Conservation (phyloP, 2,888 invertebrate species). For the Anoplius nigerrimus region DNA sequence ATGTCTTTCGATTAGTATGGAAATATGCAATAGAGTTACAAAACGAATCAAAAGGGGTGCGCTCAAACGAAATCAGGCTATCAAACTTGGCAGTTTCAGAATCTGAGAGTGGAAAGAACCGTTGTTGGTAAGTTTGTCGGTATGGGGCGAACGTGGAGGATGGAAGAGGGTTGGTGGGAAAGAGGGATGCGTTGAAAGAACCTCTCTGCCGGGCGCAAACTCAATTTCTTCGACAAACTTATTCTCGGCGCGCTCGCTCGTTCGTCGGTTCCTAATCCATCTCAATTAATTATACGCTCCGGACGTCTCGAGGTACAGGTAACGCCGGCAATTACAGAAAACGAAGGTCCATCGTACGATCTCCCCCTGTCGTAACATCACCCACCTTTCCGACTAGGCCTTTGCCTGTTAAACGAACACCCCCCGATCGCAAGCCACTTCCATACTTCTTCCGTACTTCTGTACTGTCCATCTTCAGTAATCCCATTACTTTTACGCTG, state of each 20-base stretch:
- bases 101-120: too few species aligned
- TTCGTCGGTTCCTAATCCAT: not conserved
- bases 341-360: too few species aligned
- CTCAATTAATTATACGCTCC: slow-evolving; percentile 1
- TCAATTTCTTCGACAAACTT: not conserved
- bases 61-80: too few species aligned
- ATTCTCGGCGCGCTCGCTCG: not conserved
- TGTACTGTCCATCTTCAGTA: slow-evolving; percentile 49
- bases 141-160: too few species aligned
- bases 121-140: too few species aligned
- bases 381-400: not conserved
- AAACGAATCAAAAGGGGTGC: too few species aligned
- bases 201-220: not conserved
- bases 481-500: slow-evolving; percentile 62
- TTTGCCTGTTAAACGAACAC: not conserved
- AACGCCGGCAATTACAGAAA: not conserved
- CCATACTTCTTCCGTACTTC: slow-evolving; percentile 3
- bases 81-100: too few species aligned
- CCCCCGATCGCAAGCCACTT: not conserved
- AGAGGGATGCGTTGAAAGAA: too few species aligned
- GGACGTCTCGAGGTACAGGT: not conserved
- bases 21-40: too few species aligned
- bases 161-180: too few species aligned
- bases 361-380: too few species aligned
- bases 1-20: too few species aligned